These are phyloP conservation scores for Sander vitreus DNA, from an alignment of 2,113 vertebrate species.

Conservation along the genomic window DNA sequence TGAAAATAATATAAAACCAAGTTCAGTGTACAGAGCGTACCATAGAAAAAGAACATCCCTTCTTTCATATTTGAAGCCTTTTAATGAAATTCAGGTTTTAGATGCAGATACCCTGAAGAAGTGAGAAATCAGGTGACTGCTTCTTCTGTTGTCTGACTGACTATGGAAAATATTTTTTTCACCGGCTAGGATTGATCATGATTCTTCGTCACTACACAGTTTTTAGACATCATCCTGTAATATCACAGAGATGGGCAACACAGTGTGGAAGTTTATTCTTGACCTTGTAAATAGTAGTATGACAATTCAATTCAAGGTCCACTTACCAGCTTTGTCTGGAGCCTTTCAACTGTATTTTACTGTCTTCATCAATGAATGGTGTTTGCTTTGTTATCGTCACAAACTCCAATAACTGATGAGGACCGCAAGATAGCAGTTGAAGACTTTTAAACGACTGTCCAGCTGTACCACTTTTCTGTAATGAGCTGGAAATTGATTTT, in stretches of 20 bases:
- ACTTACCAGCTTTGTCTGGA: not conserved
- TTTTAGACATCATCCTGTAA: not conserved
- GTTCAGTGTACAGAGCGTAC: no score
- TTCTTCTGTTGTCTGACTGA: not conserved
- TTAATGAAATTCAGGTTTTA: not conserved
- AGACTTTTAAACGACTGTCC: not conserved
- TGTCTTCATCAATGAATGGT: not conserved
- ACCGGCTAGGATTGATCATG: no score
- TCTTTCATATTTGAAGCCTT: not conserved
- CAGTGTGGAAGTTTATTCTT: not conserved
- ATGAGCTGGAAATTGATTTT: not conserved
- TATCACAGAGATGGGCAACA: not conserved
- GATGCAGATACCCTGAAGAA: not conserved
- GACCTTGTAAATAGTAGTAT: not conserved
- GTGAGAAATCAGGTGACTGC: not conserved
- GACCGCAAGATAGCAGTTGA: not conserved
- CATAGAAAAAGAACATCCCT: not conserved
- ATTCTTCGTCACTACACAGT: not conserved
- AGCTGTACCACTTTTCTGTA: not conserved
- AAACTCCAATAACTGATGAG: not conserved
- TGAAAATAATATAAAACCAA: no score
- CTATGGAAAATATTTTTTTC: no score
- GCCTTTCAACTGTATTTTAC: not conserved
- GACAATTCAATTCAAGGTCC: not conserved
- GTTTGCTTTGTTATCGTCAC: not conserved